Percentiles rank a stretch among this genome's conserved stretches.
phyloP scores from a whole-genome alignment of 2,888 invertebrate species.

The Teleogryllus oceanicus region DNA sequence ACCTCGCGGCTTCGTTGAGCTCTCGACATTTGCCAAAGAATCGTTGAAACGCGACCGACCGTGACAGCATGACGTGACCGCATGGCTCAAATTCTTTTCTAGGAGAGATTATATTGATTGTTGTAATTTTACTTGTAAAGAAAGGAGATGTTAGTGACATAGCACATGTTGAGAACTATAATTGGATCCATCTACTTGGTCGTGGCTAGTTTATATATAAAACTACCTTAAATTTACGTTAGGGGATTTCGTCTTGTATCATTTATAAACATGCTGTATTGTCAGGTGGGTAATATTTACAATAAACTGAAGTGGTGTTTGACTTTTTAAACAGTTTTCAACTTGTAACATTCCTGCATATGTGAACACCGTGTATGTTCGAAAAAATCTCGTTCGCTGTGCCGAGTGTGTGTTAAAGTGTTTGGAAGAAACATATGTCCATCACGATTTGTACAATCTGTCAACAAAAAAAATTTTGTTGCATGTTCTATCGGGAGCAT shows the following conservation, averaged over 20 bases:
- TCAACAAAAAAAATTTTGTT: no score
- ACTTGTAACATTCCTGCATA: neutral
- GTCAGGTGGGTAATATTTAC: neutral
- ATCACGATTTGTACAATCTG: no score
- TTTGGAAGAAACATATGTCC: no score
- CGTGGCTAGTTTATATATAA: neutral
- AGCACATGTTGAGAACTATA: neutral
- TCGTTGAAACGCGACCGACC: no score
- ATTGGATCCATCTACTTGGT: neutral
- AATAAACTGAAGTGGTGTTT: neutral
- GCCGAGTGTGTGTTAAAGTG: no score
- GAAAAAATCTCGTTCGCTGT: no score
- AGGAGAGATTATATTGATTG: neutral
- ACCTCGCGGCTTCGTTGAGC: no score
- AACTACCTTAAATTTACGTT: neutral
- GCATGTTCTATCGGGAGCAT: no score
- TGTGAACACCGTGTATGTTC: neutral
- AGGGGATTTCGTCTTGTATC: neutral
- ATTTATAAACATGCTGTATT: neutral
- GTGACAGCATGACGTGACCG: neutral
- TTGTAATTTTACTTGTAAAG: conserved; percentile 1
- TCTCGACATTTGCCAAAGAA: no score
- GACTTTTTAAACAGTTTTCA: neutral
- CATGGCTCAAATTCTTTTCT: neutral
- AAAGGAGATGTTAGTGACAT: neutral